Conservation (phyloP, 2,113 vertebrate species). For the Heterotilapia buettikoferi region DNA sequence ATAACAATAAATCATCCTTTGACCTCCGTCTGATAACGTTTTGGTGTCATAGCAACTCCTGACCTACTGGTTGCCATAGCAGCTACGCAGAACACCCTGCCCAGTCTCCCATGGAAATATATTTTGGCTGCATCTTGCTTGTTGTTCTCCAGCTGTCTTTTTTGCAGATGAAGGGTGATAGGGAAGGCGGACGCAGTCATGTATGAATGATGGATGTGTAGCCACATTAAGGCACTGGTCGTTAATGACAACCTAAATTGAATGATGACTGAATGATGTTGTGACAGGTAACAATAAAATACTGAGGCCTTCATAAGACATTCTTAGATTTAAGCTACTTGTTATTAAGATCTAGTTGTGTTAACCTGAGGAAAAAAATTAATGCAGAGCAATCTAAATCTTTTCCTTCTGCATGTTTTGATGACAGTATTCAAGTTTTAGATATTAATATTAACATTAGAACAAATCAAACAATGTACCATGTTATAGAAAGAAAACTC, state of each 20-base stretch:
- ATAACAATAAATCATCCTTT: conserved; percentile 41
- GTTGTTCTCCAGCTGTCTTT: conserved; percentile 4
- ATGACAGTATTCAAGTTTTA: neutral
- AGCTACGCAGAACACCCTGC: conserved; percentile 30
- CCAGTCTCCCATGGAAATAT: neutral
- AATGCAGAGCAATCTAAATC: neutral
- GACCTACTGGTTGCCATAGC: conserved; percentile 47
- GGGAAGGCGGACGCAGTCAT: neutral
- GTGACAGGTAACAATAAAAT: neutral
- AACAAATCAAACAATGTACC: neutral
- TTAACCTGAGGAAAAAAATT: neutral
- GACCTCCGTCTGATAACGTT: conserved; percentile 40
- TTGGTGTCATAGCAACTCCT: conserved; percentile 44
- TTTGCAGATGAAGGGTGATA: conserved; percentile 15
- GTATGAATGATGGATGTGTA: conserved; percentile 8
- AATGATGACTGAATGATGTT: neutral
- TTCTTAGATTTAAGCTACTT: neutral
- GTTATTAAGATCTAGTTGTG: neutral
- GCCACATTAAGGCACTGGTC: neutral
- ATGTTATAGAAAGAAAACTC: neutral
- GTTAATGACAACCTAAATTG: neutral
- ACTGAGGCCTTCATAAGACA: neutral
- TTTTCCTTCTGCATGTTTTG: neutral
- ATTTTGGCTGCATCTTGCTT: neutral
- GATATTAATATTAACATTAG: neutral